Percentiles rank a stretch among this genome's conserved stretches.
Conservation (phyloP, 2,888 invertebrate species). For the Ptychoptera contaminata region DNA sequence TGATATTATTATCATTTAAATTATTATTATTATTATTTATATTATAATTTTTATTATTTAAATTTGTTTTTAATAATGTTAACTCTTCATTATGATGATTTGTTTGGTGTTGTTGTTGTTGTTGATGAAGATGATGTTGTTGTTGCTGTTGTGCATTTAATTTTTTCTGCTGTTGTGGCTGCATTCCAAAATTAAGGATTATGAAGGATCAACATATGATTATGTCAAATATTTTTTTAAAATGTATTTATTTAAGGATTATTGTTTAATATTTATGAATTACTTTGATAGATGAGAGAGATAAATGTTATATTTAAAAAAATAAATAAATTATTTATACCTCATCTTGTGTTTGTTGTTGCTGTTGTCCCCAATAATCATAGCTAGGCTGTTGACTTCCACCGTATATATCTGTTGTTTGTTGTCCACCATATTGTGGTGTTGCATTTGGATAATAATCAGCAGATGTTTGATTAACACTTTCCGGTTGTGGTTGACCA, state of each 20-base stretch:
- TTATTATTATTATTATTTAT: too few species aligned
- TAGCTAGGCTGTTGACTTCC: constrained; percentile 10
- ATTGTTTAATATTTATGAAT: too few species aligned
- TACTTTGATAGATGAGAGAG: too few species aligned
- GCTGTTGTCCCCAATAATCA: constrained; percentile 13
- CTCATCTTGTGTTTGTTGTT: constrained; percentile 13
- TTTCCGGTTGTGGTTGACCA: not conserved
- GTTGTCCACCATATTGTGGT: not conserved
- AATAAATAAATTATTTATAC: constrained; percentile 6
- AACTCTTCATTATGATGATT: not conserved
- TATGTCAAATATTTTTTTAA: too few species aligned
- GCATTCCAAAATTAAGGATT: too few species aligned
- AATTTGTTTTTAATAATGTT: too few species aligned
- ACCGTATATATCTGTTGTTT: not conserved
- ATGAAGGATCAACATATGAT: too few species aligned
- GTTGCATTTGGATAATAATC: constrained; percentile 1
- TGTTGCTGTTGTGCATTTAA: not conserved
- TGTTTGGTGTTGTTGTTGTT: not conserved
- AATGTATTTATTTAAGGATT: too few species aligned
- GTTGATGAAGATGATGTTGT: not conserved
- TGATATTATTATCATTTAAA: too few species aligned
- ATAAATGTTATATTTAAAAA: not conserved
- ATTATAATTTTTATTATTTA: too few species aligned
- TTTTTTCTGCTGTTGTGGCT: too few species aligned
- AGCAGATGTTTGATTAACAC: not conserved